Percentiles rank a stretch among this genome's conserved stretches.
Conservation (phyloP, 2,113 vertebrate genomes). For the Mobula birostris region DNA sequence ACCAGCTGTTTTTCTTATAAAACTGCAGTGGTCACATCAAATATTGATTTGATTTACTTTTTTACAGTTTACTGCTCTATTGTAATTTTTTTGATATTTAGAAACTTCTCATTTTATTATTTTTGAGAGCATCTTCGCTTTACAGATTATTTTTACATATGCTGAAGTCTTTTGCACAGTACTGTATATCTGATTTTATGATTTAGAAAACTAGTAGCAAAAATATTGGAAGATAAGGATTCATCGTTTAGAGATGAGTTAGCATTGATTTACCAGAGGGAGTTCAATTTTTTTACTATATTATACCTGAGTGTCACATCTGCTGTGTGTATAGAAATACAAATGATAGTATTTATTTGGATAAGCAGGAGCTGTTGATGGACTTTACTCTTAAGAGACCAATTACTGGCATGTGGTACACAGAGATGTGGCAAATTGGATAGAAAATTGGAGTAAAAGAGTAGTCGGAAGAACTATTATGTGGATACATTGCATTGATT, state of each 20-base stretch:
- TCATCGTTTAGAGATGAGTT: background rate
- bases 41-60: no score
- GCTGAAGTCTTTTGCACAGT: no score
- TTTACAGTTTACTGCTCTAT: no score
- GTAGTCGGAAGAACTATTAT: background rate
- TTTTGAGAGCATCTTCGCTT: no score
- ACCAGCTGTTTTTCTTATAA: no score
- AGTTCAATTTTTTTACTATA: background rate
- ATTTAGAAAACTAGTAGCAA: background rate
- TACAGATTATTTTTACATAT: no score
- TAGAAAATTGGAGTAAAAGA: background rate
- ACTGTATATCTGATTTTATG: no score
- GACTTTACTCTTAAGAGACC: background rate
- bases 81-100: no score
- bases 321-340: background rate
- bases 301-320: background rate
- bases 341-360: slow-evolving; percentile 4
- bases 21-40: no score
- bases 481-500: background rate
- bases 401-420: background rate
- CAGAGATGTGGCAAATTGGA: background rate
- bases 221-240: background rate
- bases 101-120: no score
- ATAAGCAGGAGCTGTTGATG: background rate
- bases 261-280: background rate